Conservation (phyloP, 2,888 invertebrate genomes). For the Caprella mutica region DNA sequence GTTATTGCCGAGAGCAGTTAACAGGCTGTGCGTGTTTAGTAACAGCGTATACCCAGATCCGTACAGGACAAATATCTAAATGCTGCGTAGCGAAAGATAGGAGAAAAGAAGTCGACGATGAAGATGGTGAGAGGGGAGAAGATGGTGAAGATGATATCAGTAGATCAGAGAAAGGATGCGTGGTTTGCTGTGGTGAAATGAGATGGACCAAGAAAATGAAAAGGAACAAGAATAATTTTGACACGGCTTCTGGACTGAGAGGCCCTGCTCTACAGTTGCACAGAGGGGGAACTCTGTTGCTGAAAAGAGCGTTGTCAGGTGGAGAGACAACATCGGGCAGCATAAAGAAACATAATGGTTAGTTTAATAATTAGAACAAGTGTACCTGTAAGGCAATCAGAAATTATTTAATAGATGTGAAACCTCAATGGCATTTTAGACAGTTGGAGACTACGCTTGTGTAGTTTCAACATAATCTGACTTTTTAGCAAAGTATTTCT, state of each 20-base stretch:
- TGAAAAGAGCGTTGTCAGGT: not conserved
- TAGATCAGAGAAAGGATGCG: not conserved
- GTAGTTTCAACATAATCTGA: no score
- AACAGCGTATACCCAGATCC: no score
- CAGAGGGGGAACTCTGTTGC: conserved; percentile 1
- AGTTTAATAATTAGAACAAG: no score
- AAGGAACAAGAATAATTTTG: not conserved
- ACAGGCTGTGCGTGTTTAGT: conserved; percentile 1
- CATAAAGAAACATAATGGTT: conserved; percentile 1
- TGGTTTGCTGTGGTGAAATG: not conserved
- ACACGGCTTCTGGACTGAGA: not conserved
- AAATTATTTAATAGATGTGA: no score
- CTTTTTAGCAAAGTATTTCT: no score
- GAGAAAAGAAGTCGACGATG: conserved; percentile 1
- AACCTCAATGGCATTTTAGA: no score
- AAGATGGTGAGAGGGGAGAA: conserved; percentile 6
- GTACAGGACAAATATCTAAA: no score
- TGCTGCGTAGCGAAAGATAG: conserved; percentile 4
- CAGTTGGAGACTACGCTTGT: no score
- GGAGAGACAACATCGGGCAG: conserved; percentile 1
- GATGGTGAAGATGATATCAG: not conserved
- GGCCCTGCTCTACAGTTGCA: conserved; percentile 6
- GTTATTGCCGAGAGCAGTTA: not conserved
- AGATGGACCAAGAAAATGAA: not conserved
- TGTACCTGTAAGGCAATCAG: no score